These are phyloP conservation scores for Teleogryllus oceanicus DNA, from an alignment of 2,888 invertebrate genomes.

Conservation along the genomic window DNA sequence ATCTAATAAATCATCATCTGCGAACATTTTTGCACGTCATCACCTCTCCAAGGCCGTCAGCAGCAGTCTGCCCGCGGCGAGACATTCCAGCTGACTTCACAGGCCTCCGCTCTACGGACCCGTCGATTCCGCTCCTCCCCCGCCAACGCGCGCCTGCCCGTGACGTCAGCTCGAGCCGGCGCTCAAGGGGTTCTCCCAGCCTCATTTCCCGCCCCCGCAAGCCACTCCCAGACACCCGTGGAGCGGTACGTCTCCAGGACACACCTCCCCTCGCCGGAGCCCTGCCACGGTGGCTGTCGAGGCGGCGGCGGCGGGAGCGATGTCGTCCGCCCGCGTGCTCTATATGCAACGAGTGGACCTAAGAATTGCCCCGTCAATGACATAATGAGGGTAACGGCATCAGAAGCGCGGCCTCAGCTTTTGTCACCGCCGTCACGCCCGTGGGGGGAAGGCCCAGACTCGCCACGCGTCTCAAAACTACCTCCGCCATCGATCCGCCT, in stretches of 20 bases:
- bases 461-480: neutral
- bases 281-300: neutral
- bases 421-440: neutral
- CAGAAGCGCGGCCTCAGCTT: neutral
- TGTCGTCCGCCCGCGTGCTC: neutral
- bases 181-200: too few species aligned
- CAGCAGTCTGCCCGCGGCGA: too few species aligned
- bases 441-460: neutral
- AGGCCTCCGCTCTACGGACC: too few species aligned
- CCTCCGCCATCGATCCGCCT: neutral
- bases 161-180: too few species aligned
- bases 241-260: neutral
- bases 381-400: slow-evolving; percentile 21
- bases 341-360: slow-evolving; percentile 10
- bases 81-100: too few species aligned
- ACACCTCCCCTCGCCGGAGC: neutral
- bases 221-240: neutral
- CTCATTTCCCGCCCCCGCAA: neutral
- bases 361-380: slow-evolving; percentile 20
- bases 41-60: too few species aligned
- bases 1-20: too few species aligned
- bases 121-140: too few species aligned
- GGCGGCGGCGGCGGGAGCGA: too few species aligned
- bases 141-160: too few species aligned
- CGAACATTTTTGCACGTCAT: too few species aligned